A percentile compares a stretch with the other conserved stretches of the same genome.
These are phyloP conservation scores for Pleuronectes platessa DNA, from an alignment of 2,113 vertebrate genomes.

Conservation along the genomic window DNA sequence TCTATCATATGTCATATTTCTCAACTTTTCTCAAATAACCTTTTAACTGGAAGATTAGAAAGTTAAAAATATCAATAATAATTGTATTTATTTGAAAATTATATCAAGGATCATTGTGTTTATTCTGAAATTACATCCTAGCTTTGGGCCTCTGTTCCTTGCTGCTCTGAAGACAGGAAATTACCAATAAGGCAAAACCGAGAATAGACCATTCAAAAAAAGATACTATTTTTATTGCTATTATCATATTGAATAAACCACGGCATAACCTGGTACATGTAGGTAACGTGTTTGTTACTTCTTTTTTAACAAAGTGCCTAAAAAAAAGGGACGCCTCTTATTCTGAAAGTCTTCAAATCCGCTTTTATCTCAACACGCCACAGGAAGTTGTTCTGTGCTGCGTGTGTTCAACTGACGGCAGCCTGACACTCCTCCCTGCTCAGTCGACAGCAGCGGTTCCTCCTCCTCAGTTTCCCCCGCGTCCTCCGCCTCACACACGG, in stretches of 20 bases:
- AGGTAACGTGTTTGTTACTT: neutral
- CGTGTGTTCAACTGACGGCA: neutral
- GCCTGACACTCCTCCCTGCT: conserved; percentile 45
- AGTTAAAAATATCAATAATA: too few relatives aligned
- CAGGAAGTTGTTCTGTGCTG: neutral
- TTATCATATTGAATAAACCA: too few relatives aligned
- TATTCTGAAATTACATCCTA: neutral
- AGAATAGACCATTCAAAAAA: conserved; percentile 5
- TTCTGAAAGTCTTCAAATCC: neutral
- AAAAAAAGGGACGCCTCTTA: conserved; percentile 8
- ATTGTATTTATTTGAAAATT: too few relatives aligned
- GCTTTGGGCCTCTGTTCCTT: too few relatives aligned
- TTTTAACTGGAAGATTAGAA: too few relatives aligned
- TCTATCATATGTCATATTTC: too few relatives aligned
- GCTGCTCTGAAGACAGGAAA: neutral
- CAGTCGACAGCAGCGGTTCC: conserved; percentile 52
- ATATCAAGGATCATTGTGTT: neutral
- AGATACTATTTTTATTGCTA: conserved; percentile 7
- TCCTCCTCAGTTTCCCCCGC: conserved; percentile 57
- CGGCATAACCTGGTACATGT: neutral
- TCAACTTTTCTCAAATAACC: too few relatives aligned
- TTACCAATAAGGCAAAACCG: neutral
- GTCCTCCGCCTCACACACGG: conserved; percentile 29
- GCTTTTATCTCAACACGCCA: conserved; percentile 45
- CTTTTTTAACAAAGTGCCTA: neutral